phyloP scores from a whole-genome alignment of 2,888 invertebrate genomes.

The Listrodromus nycthemerus region DNA sequence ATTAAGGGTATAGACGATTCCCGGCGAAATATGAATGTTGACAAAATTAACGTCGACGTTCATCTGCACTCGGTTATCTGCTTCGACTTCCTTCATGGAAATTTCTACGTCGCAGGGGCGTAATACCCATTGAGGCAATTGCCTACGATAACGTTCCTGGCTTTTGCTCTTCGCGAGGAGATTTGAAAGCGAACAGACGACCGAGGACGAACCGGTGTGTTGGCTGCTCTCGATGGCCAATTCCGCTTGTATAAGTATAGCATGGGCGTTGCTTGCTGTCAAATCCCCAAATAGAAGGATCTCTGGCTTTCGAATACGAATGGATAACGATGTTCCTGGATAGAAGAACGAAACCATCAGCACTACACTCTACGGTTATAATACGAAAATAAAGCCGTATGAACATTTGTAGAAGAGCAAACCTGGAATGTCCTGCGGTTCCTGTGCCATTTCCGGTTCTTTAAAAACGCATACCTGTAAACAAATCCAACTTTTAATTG shows the following conservation, averaged over 20 bases:
- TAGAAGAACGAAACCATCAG: background rate
- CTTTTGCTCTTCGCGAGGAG: constrained; percentile 88
- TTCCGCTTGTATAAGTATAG: constrained; percentile 89
- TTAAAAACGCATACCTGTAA: constrained; percentile 48
- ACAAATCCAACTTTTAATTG: constrained; percentile 8
- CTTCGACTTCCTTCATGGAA: constrained; percentile 87
- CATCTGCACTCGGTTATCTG: constrained; percentile 89
- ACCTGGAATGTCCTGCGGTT: constrained; percentile 60
- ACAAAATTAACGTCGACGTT: constrained; percentile 89
- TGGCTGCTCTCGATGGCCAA: constrained; percentile 89
- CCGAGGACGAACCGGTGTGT: constrained; percentile 88
- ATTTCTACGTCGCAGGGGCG: constrained; percentile 91
- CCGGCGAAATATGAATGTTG: constrained; percentile 90
- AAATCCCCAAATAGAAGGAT: constrained; percentile 90
- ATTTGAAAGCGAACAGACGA: constrained; percentile 88
- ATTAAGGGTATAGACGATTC: constrained; percentile 90
- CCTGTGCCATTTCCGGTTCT: constrained; percentile 31
- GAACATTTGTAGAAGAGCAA: background rate
- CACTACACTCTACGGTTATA: background rate
- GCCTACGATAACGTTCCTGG: constrained; percentile 86
- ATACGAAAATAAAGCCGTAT: background rate
- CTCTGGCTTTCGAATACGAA: constrained; percentile 92
- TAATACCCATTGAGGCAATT: constrained; percentile 86
- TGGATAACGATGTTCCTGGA: constrained; percentile 89
- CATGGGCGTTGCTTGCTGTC: constrained; percentile 87